Percentiles rank a stretch among this genome's conserved stretches.
Conservation (phyloP, 2,113 vertebrate species). For the Gymnobelideus leadbeateri region DNA sequence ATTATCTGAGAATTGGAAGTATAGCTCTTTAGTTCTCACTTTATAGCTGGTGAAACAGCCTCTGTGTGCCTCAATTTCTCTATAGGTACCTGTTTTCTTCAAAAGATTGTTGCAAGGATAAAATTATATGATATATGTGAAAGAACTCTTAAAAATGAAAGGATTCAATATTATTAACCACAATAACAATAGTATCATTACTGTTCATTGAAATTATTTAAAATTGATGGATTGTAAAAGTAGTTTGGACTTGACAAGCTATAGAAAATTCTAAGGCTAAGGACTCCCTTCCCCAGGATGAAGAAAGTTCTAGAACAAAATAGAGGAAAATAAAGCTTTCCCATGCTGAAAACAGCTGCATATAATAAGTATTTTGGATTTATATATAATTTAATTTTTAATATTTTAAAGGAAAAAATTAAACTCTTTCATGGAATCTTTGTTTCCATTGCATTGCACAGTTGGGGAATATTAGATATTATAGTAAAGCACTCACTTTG, state of each 20-base stretch:
- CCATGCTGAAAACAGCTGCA: neutral
- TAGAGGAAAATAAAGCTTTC: neutral
- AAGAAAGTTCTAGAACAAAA: constrained; percentile 6
- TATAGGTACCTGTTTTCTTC: neutral
- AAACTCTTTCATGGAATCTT: neutral
- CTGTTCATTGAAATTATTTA: neutral
- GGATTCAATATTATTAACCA: constrained; percentile 9
- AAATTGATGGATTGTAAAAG: neutral
- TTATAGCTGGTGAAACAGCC: neutral
- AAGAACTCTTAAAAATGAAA: constrained; percentile 32
- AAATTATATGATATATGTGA: constrained; percentile 3
- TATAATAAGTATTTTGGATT: neutral
- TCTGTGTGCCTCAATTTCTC: constrained; percentile 19
- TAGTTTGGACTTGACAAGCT: neutral
- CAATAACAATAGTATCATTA: neutral
- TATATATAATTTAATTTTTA: neutral
- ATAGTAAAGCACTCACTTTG: neutral
- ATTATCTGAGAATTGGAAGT: neutral
- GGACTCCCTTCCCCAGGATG: neutral
- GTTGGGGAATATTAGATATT: neutral
- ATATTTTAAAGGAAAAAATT: neutral
- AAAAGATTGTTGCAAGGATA: constrained; percentile 6
- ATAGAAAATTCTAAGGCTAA: neutral
- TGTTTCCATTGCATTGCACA: neutral
- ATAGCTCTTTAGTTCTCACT: neutral